These are phyloP conservation scores for Microtus montanus DNA, from an alignment of 2,113 vertebrate species.

Conservation along the genomic window DNA sequence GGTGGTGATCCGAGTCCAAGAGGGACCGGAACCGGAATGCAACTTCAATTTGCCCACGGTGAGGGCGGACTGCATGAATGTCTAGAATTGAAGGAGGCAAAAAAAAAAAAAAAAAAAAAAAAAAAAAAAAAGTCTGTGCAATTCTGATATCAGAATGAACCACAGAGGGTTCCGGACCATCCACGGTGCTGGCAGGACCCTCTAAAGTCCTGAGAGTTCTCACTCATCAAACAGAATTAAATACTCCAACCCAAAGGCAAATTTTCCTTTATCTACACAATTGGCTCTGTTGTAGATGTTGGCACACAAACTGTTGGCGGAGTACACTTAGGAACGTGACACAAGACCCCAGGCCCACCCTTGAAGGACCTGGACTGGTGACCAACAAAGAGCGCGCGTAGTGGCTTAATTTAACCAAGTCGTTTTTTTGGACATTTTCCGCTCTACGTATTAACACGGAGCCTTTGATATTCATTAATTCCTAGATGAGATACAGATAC, in stretches of 20 bases:
- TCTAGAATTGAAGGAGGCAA: conserved; percentile 84
- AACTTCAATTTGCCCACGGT: conserved; percentile 95
- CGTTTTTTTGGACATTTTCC: conserved; percentile 17
- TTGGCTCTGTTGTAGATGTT: conserved; percentile 12
- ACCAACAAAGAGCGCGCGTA: not conserved
- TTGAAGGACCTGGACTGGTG: not conserved
- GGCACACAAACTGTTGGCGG: not conserved
- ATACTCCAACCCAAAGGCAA: not conserved
- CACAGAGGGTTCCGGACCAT: not conserved
- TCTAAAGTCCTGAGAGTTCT: not conserved
- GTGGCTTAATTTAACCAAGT: not conserved
- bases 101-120: no score
- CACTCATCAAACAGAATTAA: not conserved
- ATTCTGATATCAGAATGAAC: not conserved
- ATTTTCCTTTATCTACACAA: not conserved
- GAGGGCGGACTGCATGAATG: conserved; percentile 94
- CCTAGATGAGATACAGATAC: not conserved
- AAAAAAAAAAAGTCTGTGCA: not conserved
- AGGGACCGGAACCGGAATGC: conserved; percentile 96
- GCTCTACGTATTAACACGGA: not conserved
- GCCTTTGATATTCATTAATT: not conserved
- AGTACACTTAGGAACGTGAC: not conserved
- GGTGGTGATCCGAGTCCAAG: conserved; percentile 97
- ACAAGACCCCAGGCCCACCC: not conserved
- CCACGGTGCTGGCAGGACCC: rapidly evolving